These are phyloP conservation scores for Megastigmus dorsalis DNA, from an alignment of 2,888 invertebrate species.

Conservation along the genomic window DNA sequence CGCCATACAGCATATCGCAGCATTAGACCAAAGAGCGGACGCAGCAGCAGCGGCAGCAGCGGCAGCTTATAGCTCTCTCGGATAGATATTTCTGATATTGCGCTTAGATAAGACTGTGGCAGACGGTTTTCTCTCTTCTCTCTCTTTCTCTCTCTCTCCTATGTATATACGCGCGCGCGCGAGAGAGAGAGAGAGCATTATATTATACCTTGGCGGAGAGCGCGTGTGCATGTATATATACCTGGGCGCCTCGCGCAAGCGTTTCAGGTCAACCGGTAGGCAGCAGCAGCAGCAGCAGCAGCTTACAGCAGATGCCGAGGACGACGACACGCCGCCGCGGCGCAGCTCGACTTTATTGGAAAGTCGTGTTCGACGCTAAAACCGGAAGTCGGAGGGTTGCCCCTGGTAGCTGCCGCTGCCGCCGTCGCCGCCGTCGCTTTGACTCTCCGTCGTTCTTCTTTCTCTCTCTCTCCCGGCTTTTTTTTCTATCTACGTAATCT, in stretches of 20 bases:
- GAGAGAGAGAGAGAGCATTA: background rate
- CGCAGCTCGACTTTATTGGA: constrained; percentile 68
- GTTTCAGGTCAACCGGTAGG: constrained; percentile 58
- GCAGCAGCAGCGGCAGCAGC: background rate
- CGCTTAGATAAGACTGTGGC: background rate
- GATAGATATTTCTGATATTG: constrained; percentile 16
- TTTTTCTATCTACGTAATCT: background rate
- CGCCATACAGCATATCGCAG: no score
- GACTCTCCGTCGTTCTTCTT: background rate
- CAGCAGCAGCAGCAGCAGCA: constrained; percentile 56
- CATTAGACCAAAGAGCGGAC: no score
- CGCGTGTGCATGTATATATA: no score
- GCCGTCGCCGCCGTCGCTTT: constrained; percentile 30
- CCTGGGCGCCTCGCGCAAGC: constrained; percentile 5
- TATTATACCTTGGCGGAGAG: background rate
- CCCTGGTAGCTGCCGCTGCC: no score
- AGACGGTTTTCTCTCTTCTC: no score
- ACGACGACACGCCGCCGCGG: constrained; percentile 42
- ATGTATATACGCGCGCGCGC: background rate
- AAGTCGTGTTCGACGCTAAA: constrained; percentile 69
- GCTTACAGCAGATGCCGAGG: constrained; percentile 60
- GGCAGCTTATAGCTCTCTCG: background rate
- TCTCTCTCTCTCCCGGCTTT: background rate
- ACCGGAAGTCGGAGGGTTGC: constrained; percentile 67
- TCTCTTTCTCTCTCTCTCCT: no score